Conservation (phyloP, 1,140 invertebrate genomes). For the Spodoptera litura region DNA sequence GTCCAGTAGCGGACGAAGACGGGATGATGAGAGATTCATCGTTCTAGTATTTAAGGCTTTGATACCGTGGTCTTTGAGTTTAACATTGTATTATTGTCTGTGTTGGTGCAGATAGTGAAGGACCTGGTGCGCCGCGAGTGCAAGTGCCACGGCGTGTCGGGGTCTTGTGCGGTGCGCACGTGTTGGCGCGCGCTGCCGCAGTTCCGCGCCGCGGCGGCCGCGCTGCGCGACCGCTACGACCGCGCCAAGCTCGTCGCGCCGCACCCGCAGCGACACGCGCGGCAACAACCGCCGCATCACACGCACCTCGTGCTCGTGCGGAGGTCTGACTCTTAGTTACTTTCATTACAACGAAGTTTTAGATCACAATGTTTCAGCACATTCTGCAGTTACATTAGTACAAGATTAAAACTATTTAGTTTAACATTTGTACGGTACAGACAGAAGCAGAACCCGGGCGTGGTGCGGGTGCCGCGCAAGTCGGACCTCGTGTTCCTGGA, state of each 20-base stretch:
- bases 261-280: constrained; percentile 87
- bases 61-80: too few relatives aligned
- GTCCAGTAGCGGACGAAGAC: too few relatives aligned
- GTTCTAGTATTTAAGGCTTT: too few relatives aligned
- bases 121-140: constrained; percentile 93
- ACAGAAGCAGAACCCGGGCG: constrained; percentile 62
- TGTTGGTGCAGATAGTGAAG: constrained; percentile 91
- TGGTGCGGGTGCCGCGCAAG: constrained; percentile 88
- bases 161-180: constrained; percentile 97
- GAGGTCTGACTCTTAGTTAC: constrained; percentile 59
- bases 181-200: constrained; percentile 97
- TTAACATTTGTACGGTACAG: constrained; percentile 55
- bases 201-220: constrained; percentile 94
- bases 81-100: too few relatives aligned
- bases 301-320: constrained; percentile 85
- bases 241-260: constrained; percentile 91
- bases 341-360: too few relatives aligned
- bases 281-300: constrained; percentile 87
- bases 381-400: too few relatives aligned
- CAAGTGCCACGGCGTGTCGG: constrained; percentile 98
- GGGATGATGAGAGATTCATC: too few relatives aligned
- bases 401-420: constrained; percentile 42
- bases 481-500: constrained; percentile 96
- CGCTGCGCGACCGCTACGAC: constrained; percentile 94
- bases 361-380: too few relatives aligned